Evolutionary conservation across 92 coral and sea anemone genomes (phyloP).

Genomic region (Meandrina meandrites): DNA sequence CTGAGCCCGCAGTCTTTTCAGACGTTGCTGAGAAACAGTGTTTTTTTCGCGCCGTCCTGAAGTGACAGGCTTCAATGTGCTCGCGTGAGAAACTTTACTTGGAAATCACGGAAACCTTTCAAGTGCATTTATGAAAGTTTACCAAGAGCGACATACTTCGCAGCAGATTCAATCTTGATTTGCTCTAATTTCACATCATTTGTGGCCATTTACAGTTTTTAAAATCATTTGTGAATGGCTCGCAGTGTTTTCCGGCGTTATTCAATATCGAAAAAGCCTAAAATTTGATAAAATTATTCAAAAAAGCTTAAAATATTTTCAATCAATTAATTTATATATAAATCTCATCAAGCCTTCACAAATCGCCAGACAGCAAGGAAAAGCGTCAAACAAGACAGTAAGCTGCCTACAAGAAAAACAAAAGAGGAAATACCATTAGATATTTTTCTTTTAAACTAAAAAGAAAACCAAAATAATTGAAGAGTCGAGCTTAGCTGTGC

Average conservation of each 20-base stretch:
- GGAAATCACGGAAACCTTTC: neutral
- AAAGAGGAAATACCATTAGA: neutral
- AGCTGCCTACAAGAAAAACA: constrained; percentile 74
- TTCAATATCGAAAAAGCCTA: neutral
- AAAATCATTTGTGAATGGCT: neutral
- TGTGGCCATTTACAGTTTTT: neutral
- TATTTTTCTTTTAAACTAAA: neutral
- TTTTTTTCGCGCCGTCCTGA: neutral
- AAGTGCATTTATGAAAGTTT: neutral
- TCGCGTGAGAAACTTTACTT: neutral
- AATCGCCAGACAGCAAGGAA: constrained; percentile 92
- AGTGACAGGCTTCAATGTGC: neutral
- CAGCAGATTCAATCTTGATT: neutral
- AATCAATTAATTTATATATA: neutral
- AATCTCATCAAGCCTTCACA: constrained; percentile 57
- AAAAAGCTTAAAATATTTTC: too few relatives aligned
- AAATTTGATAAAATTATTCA: neutral
- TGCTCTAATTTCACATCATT: neutral
- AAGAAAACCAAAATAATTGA: neutral
- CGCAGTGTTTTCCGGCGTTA: neutral
- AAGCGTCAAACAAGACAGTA: constrained; percentile 80
- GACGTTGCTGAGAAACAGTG: neutral
- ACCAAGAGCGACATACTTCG: neutral
- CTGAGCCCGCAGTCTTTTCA: neutral
- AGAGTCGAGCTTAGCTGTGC: neutral